Conservation (phyloP, 2,888 invertebrate species). For the Pollenia angustigena region DNA sequence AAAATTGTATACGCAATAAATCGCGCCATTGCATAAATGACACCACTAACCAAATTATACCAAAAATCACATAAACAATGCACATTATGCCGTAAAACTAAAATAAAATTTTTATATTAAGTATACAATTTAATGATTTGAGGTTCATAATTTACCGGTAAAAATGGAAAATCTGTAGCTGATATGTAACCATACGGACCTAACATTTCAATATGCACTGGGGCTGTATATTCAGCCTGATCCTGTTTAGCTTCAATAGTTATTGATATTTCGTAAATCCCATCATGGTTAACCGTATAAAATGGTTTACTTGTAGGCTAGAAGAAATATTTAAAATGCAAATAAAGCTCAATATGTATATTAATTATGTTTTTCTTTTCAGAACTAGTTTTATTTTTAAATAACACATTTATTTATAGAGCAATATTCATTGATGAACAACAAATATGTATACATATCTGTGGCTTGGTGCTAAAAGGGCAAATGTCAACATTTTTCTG, state of each 20-base stretch:
- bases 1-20: conserved; percentile 95
- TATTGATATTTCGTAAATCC: conserved; percentile 88
- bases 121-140: neutral
- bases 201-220: conserved; percentile 89
- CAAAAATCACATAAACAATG: conserved; percentile 92
- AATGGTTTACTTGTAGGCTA: conserved; percentile 85
- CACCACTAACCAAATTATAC: conserved; percentile 92
- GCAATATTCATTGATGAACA: too few species aligned
- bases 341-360: too few species aligned
- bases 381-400: too few species aligned
- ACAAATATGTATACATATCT: too few species aligned
- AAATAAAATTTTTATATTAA: conserved; percentile 62
- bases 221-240: conserved; percentile 85
- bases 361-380: too few species aligned
- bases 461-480: too few species aligned
- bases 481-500: too few species aligned
- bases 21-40: conserved; percentile 96
- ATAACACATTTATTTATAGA: too few species aligned
- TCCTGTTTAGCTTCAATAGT: conserved; percentile 83
- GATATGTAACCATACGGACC: conserved; percentile 92
- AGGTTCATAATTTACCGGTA: conserved; percentile 87
- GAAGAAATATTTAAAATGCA: conserved; percentile 10
- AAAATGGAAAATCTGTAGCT: conserved; percentile 94
- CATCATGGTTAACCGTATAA: conserved; percentile 87
- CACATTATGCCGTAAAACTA: conserved; percentile 97